phyloP scores from a whole-genome alignment of 2,113 vertebrate genomes.

The Petrocephalus zakoni region DNA sequence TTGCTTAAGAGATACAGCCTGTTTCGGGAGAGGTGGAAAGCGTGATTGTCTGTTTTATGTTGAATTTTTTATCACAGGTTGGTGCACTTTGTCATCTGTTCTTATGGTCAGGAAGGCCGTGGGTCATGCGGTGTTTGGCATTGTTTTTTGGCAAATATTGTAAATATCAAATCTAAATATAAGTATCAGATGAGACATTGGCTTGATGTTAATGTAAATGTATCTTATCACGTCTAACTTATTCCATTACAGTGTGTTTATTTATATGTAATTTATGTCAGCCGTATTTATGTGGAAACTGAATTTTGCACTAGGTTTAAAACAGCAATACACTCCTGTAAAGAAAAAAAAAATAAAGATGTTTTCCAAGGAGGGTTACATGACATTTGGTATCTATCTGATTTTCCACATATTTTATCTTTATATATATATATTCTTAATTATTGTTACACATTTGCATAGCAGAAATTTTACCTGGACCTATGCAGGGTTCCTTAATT shows the following conservation, averaged over 20 bases:
- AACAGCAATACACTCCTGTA: conserved; percentile 73
- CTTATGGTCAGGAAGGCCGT: conserved; percentile 14
- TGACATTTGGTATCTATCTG: not conserved
- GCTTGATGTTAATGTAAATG: conserved; percentile 51
- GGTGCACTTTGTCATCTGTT: not conserved
- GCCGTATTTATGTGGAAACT: conserved; percentile 61
- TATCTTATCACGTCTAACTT: conserved; percentile 35
- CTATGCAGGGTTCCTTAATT: not conserved
- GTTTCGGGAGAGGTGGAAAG: conserved; percentile 30
- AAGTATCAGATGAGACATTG: conserved; percentile 41
- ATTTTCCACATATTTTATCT: not conserved
- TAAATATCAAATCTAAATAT: conserved; percentile 12
- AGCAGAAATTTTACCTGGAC: not conserved
- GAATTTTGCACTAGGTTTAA: conserved; percentile 77
- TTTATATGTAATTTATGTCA: conserved; percentile 57
- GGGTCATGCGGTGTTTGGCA: conserved; percentile 33
- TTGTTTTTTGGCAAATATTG: conserved; percentile 34
- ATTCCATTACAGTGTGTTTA: conserved; percentile 47
- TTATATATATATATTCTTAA: not conserved
- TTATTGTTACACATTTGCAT: not conserved
- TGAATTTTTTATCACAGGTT: conserved; percentile 19
- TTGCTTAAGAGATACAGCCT: conserved; percentile 38
- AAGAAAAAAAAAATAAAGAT: conserved; percentile 63
- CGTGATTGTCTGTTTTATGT: conserved; percentile 31
- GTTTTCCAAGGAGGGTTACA: conserved; percentile 43